Percentiles rank a stretch among this genome's conserved stretches.
Conservation (phyloP, 2,888 invertebrate species). For the Pollenia labialis region DNA sequence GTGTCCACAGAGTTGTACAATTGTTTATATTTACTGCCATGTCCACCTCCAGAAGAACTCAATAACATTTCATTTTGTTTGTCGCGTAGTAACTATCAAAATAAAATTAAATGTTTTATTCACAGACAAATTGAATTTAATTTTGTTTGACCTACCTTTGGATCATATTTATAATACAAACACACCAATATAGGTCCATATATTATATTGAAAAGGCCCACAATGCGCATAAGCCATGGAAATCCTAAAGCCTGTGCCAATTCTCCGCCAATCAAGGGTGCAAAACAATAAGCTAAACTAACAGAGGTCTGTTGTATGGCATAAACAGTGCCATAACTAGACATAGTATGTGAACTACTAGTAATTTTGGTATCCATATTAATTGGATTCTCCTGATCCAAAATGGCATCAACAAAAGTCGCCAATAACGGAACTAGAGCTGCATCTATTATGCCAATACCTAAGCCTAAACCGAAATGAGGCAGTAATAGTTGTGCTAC, state of each 20-base stretch:
- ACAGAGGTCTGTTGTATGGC: conserved; percentile 93
- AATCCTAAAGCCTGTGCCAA: conserved; percentile 89
- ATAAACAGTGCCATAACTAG: conserved; percentile 92
- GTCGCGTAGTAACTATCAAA: conserved; percentile 77
- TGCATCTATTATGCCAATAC: conserved; percentile 92
- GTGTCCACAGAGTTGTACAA: conserved; percentile 82
- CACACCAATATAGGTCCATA: conserved; percentile 88
- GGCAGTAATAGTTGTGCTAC: conserved; percentile 88
- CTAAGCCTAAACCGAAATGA: conserved; percentile 91
- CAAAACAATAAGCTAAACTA: conserved; percentile 91
- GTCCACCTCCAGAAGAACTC: conserved; percentile 76
- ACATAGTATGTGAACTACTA: conserved; percentile 77
- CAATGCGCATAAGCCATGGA: conserved; percentile 89
- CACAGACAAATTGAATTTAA: neutral
- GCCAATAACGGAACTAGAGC: conserved; percentile 92
- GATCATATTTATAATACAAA: conserved; percentile 81
- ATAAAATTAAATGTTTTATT: neutral
- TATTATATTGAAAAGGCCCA: conserved; percentile 88
- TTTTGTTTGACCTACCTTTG: conserved; percentile 77
- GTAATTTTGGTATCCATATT: conserved; percentile 60
- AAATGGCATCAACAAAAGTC: conserved; percentile 87
- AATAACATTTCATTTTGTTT: conserved; percentile 82
- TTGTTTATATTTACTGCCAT: conserved; percentile 81
- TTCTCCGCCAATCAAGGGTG: conserved; percentile 90
- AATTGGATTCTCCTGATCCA: conserved; percentile 80